A percentile compares a stretch with the other conserved stretches of the same genome.
Conservation (phyloP, 2,797 vertebrate genomes). For the Harpagifer antarcticus region DNA sequence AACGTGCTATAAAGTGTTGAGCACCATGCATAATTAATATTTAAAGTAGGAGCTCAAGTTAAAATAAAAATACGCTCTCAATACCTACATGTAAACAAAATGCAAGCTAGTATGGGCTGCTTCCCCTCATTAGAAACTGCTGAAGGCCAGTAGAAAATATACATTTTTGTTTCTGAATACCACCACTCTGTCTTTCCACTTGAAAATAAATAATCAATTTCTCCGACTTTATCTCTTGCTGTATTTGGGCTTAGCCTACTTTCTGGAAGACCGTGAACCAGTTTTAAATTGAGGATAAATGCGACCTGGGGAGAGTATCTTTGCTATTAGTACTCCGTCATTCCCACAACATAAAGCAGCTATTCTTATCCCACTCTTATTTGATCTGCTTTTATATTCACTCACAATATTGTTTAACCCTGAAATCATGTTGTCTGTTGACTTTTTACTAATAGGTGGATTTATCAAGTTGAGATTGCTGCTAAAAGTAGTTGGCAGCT, state of each 20-base stretch:
- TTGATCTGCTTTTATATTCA: neutral
- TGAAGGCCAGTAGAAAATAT: neutral
- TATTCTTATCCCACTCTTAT: neutral
- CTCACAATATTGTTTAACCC: neutral
- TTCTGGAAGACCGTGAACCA: constrained; percentile 23
- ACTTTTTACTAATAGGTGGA: neutral
- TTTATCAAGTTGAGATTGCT: neutral
- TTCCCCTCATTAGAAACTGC: neutral
- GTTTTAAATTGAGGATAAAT: constrained; percentile 24
- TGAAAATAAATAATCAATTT: neutral
- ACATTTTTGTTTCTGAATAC: neutral
- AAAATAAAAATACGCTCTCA: neutral
- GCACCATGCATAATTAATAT: constrained; percentile 9
- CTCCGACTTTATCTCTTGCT: neutral
- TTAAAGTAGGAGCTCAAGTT: neutral
- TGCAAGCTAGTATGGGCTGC: neutral
- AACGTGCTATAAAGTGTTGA: constrained; percentile 15
- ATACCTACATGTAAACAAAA: neutral
- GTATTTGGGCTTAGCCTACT: neutral
- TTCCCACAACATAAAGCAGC: neutral
- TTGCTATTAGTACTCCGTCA: neutral
- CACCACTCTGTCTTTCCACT: neutral
- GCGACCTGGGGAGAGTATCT: neutral
- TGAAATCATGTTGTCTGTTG: neutral
- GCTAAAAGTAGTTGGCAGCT: neutral